These are phyloP conservation scores for Ondatra zibethicus DNA, from an alignment of 2,113 vertebrate genomes.

Conservation along the genomic window DNA sequence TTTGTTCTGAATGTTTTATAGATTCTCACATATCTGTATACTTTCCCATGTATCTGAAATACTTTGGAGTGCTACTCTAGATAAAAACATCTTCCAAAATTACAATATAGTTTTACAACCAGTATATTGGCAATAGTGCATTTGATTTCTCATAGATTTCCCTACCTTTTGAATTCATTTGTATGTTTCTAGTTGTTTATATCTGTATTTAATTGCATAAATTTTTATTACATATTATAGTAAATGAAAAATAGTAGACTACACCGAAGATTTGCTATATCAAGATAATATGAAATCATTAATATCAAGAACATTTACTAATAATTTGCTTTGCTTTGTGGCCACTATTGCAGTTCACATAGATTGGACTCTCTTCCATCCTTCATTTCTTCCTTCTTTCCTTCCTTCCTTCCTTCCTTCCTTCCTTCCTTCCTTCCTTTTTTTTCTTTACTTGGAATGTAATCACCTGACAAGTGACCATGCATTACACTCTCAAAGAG, in stretches of 20 bases:
- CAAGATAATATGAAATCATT: not conserved
- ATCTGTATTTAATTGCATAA: not conserved
- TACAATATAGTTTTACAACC: not conserved
- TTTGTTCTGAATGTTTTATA: not conserved
- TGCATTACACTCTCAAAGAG: not conserved
- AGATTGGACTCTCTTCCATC: no score
- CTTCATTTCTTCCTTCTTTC: not conserved
- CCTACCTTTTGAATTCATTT: not conserved
- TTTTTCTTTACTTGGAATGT: not conserved
- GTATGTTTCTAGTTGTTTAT: not conserved
- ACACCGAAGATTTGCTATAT: not conserved
- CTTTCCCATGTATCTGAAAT: not conserved
- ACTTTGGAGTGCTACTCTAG: not conserved
- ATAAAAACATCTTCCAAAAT: not conserved
- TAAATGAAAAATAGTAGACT: slow-evolving; percentile 8
- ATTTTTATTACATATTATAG: not conserved
- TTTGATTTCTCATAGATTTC: not conserved
- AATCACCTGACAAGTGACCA: not conserved
- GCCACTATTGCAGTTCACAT: not conserved
- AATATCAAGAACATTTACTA: not conserved
- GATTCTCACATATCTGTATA: not conserved
- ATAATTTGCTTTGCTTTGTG: not conserved
- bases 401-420: not conserved
- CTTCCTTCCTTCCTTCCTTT: not conserved
- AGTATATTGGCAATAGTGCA: not conserved